Evolutionary conservation across 2,888 invertebrate species (phyloP), one percentile per base, ranked within the genome.

Genomic region (Allygus modestus): DNA sequence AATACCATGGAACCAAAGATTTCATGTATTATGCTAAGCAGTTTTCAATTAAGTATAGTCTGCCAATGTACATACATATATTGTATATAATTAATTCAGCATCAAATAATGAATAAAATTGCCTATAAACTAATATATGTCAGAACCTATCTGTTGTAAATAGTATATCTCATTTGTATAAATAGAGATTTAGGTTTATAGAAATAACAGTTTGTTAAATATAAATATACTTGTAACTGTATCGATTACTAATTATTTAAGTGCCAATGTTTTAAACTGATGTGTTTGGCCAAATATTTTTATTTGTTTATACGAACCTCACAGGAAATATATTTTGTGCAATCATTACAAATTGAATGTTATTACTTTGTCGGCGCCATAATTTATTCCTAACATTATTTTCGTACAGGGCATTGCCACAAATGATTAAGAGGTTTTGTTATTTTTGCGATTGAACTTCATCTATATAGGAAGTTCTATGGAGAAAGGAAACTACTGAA

Each of bases 1-100:
- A 41, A 46, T 51, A 77, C 75, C 75, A 77, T 77, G 75, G 46
- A 46, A 77, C 75, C 75, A 77, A 77, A 77, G 75, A 77, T 77
- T 77, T 77, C 75, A 77, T 77, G 75, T 41, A 41, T 33, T 20
- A 37, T 15, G 61, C 15, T 51, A 51, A 20, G 23, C 12, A 58
- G 58, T 20, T 23, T 23, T 58, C 23, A 20, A 58, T 65, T 15
- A 28, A 65, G 28, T 28, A 9, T 15, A 28, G 28, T 65, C 17
- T 65, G 23, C n/a, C 26, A 65, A 28, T 65, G 65, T 65, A 28
- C 15, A 28, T 58, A 51, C 5, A n/a, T 23, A 23, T 31, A 11
- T 4, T 65, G 65, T 28, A 65, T 2, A 65, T 65, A 65, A 12
- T 12, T 65, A 9, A 23, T 31, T 28, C 58, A 23, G 58, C 12